phyloP scores from a whole-genome alignment of 53 echinoderm and acorn worm genomes.

The Apostichopus leukothele region DNA sequence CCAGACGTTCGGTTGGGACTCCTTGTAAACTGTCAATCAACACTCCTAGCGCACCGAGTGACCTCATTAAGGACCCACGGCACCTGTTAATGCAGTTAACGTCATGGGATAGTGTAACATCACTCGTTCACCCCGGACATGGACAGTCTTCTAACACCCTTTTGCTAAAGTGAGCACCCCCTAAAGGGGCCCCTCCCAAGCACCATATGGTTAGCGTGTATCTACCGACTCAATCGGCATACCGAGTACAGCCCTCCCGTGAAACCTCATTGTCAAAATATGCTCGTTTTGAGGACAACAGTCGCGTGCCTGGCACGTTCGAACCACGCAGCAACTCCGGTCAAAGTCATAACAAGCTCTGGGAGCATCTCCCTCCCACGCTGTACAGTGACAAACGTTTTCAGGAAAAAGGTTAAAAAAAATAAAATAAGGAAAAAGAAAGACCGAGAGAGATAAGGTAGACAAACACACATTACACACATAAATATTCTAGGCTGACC shows the following conservation, averaged over 20 bases:
- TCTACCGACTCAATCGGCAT: not conserved
- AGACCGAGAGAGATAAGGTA: not conserved
- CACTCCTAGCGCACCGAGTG: not conserved
- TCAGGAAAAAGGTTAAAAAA: too few relatives aligned
- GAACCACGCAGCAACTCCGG: not conserved
- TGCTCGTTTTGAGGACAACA: not conserved
- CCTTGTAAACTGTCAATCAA: slow-evolving; percentile 8
- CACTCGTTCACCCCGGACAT: not conserved
- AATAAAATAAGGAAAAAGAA: too few relatives aligned
- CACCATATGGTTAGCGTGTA: slow-evolving; percentile 21
- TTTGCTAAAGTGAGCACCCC: slow-evolving; percentile 27
- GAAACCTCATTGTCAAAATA: slow-evolving; percentile 28
- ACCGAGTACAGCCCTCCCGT: not conserved
- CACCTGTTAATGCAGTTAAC: slow-evolving; percentile 37
- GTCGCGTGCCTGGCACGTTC: slow-evolving; percentile 41
- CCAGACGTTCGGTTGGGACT: not conserved
- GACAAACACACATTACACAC: not conserved
- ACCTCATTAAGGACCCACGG: slow-evolving; percentile 13
- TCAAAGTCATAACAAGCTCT: not conserved
- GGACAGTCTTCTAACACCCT: slow-evolving; percentile 3
- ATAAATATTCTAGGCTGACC: slow-evolving; percentile 2
- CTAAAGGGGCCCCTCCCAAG: slow-evolving; percentile 3
- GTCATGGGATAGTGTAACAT: slow-evolving; percentile 11
- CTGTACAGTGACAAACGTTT: too few relatives aligned
- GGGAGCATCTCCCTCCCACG: too few relatives aligned